phyloP scores from a whole-genome alignment of 2,888 invertebrate genomes.

The Petrolisthes manimaculis region DNA sequence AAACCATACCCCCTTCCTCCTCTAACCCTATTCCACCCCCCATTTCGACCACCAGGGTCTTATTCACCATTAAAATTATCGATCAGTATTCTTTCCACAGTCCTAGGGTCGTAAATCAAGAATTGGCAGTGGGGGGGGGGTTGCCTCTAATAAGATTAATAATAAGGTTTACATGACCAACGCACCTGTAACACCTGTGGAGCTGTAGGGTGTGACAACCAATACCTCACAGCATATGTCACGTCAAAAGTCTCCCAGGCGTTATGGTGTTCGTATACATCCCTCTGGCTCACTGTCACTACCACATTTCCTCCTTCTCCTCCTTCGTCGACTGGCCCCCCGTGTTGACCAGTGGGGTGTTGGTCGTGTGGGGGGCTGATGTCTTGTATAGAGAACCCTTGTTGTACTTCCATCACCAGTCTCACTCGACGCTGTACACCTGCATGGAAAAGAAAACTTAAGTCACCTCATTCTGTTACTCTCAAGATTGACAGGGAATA shows the following conservation, averaged over 20 bases:
- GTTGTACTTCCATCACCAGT: slow-evolving; percentile 25
- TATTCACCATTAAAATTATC: no score
- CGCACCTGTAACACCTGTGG: slow-evolving; percentile 47
- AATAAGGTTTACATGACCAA: no score
- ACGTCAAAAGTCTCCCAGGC: slow-evolving; percentile 60
- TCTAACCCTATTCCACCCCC: no score
- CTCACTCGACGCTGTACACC: slow-evolving; percentile 53
- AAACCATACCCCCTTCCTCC: no score
- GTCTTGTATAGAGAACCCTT: background rate
- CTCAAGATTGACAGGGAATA: no score
- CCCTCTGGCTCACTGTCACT: slow-evolving; percentile 37
- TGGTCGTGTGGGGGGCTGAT: background rate
- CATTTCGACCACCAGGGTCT: background rate
- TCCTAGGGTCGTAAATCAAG: no score
- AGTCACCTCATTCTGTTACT: no score
- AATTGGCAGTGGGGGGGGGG: no score
- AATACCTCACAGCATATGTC: slow-evolving; percentile 44
- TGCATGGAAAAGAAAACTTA: background rate
- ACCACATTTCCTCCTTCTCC: background rate
- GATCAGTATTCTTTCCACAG: no score
- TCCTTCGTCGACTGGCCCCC: background rate
- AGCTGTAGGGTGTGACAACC: slow-evolving; percentile 27
- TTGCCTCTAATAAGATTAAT: no score
- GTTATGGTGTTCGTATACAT: slow-evolving; percentile 48
- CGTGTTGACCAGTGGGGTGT: background rate